phyloP scores from a whole-genome alignment of 2,797 vertebrate genomes.

The Podargus strigoides region DNA sequence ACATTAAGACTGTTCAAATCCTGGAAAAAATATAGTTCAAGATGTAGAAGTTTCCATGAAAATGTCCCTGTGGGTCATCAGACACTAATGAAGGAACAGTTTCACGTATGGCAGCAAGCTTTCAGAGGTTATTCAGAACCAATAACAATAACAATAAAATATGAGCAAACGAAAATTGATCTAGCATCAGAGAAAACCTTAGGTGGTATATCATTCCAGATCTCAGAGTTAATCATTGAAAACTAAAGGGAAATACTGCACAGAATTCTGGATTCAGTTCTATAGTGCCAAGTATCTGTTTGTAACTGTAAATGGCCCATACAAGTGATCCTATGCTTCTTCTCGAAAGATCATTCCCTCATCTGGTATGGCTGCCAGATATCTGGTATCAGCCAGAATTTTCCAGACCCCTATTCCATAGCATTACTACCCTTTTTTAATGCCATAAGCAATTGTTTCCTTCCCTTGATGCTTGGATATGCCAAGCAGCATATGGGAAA shows the following conservation, averaged over 20 bases:
- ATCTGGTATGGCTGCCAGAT: background rate
- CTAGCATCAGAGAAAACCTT: slow-evolving; percentile 30
- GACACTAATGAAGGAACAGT: background rate
- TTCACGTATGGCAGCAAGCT: background rate
- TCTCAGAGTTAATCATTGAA: slow-evolving; percentile 10
- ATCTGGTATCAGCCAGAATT: background rate
- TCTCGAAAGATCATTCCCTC: background rate
- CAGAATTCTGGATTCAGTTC: background rate
- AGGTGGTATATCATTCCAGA: background rate
- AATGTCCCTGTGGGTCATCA: background rate
- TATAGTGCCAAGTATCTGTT: background rate
- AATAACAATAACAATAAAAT: slow-evolving; percentile 13
- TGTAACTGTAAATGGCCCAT: background rate
- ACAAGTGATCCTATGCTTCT: background rate
- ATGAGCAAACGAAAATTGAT: slow-evolving; percentile 27
- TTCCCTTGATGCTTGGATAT: background rate
- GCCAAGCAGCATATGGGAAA: background rate
- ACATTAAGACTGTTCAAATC: background rate
- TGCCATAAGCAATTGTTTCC: background rate
- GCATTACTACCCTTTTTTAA: background rate
- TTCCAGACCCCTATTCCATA: background rate
- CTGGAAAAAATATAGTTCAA: background rate
- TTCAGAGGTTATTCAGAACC: background rate
- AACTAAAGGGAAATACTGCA: background rate
- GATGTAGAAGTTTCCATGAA: background rate